Base-by-base conservation (phyloP, 2,888 invertebrate genomes). In the Caenorhabditis japonica region DNA sequence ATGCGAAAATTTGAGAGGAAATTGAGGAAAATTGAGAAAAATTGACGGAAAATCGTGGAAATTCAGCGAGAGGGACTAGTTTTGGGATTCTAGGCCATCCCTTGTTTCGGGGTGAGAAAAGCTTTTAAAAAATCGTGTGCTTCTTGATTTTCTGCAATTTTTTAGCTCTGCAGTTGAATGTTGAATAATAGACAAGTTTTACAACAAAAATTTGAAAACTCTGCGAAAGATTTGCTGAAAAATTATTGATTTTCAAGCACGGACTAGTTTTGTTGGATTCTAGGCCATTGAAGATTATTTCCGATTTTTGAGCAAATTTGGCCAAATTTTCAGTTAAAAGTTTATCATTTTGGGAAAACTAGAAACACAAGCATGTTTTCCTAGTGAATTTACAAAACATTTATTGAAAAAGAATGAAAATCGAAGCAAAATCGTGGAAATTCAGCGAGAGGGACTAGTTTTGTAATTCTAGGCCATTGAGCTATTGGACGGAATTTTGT, bases 351-450 rank as follows among this genome's bases (percentile, higher is more conserved):
- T 38, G 12, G n/a, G 8, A 4, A n/a, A 46, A 44, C 36, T 44
- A 27, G 23, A 56, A 56, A 41, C 51, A 60, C 17, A 43, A 33
- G 47, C 33, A 47, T 30, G 47, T 47, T 25, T 27, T 25, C n/a
- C n/a, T n/a, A n/a, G 7, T 12, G 13, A 15, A 8, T 17, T n/a
- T 4, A 17, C 8, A 3, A 17, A 39, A 17, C 8, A 8, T n/a
- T 10, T 25, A 46, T 25, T n/a, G 39, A 8, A 17, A 17, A 39
- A 17, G 3, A 17, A 17, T 2, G 17, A 39, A 39, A 17, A 8
- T n/a, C 12, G 12, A n/a, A 36, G 38, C 61, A 53, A n/a, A 23
- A n/a, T n/a, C n/a, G n/a, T n/a, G n/a, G n/a, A n/a, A n/a, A n/a
- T n/a, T n/a, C n/a, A n/a, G n/a, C n/a, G n/a, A n/a, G n/a, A n/a